A percentile compares a stretch with the other conserved stretches of the same genome.
Conservation (phyloP, 1,140 invertebrate species). For the Nylanderia fulva region DNA sequence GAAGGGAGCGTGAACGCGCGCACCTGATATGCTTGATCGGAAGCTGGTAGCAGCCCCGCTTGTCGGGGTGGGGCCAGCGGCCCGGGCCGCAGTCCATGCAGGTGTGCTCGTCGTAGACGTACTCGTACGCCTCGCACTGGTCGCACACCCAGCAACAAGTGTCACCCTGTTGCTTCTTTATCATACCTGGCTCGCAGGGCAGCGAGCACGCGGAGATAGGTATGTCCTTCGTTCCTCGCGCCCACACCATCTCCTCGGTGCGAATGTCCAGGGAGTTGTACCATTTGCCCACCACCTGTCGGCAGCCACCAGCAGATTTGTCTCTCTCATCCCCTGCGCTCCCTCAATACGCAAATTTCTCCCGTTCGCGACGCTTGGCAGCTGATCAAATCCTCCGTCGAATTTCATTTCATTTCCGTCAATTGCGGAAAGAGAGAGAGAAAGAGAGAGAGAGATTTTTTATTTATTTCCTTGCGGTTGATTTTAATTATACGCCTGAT, state of each 20-base stretch:
- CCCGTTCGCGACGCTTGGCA: slow-evolving; percentile 23
- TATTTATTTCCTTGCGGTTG: neutral
- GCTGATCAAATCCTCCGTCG: slow-evolving; percentile 20
- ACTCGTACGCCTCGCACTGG: slow-evolving; percentile 89
- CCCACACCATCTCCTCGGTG: slow-evolving; percentile 87
- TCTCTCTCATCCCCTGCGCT: slow-evolving; percentile 30
- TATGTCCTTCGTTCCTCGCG: slow-evolving; percentile 85
- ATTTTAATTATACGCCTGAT: neutral
- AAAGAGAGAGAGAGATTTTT: neutral
- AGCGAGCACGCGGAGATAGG: slow-evolving; percentile 89
- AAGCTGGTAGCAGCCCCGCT: slow-evolving; percentile 87
- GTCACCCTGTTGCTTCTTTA: slow-evolving; percentile 91
- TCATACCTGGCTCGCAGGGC: slow-evolving; percentile 89
- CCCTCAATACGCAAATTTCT: neutral
- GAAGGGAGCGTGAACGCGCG: neutral
- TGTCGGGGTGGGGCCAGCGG: slow-evolving; percentile 88
- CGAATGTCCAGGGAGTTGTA: slow-evolving; percentile 88
- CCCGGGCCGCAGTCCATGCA: slow-evolving; percentile 89
- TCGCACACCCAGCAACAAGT: slow-evolving; percentile 93
- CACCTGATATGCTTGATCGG: slow-evolving; percentile 84
- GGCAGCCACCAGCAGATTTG: slow-evolving; percentile 31
- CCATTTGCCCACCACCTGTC: slow-evolving; percentile 89
- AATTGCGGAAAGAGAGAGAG: neutral
- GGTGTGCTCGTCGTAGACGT: slow-evolving; percentile 89
- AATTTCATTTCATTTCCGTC: too few species aligned